phyloP scores from a whole-genome alignment of 2,113 vertebrate species.

The Lagopus muta region DNA sequence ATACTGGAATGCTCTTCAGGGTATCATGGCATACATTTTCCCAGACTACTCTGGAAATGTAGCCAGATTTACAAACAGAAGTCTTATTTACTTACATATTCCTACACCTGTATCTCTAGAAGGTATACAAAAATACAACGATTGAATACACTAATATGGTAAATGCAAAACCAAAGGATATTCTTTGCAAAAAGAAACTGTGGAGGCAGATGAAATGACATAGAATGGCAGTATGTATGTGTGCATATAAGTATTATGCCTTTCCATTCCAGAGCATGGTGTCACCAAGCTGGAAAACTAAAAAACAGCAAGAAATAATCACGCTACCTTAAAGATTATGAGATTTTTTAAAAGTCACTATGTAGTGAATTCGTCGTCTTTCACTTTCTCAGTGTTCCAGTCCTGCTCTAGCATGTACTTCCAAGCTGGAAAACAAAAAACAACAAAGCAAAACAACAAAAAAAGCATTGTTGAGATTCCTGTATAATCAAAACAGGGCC shows the following conservation, averaged over 20 bases:
- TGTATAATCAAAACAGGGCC: conserved; percentile 5
- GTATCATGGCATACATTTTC: not conserved
- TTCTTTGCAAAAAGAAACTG: not conserved
- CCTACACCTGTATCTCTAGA: not conserved
- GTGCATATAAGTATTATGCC: not conserved
- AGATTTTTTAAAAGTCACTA: not conserved
- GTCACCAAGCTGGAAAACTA: not conserved
- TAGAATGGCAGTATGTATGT: no score
- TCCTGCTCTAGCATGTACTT: not conserved
- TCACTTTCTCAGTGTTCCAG: not conserved
- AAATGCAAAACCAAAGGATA: not conserved
- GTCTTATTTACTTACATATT: not conserved
- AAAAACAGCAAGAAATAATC: not conserved
- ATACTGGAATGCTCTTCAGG: not conserved
- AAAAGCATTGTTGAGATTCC: conserved; percentile 16
- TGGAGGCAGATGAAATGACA: not conserved
- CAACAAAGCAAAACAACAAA: not conserved
- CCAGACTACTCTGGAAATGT: not conserved
- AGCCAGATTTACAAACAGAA: not conserved
- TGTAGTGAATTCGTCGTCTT: not conserved
- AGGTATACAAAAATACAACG: not conserved
- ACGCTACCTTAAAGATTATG: not conserved
- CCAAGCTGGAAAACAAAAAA: not conserved
- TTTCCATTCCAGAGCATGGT: not conserved
- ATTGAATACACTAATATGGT: not conserved